phyloP scores from a whole-genome alignment of 2,797 vertebrate species.

The Dromococcyx pavoninus region DNA sequence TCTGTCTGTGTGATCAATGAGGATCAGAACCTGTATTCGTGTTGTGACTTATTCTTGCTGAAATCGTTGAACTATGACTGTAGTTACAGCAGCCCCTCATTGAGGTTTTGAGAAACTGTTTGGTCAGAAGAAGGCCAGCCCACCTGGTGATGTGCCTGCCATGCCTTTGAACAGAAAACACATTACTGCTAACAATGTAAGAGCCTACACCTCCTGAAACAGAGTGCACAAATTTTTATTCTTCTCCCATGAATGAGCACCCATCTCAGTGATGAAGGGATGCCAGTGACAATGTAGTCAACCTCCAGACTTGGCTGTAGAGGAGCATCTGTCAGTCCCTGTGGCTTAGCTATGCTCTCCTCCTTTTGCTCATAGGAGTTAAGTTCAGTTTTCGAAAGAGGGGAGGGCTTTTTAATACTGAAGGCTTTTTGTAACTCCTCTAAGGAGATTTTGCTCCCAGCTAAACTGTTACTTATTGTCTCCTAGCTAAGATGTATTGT shows the following conservation, averaged over 20 bases:
- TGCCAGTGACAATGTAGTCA: accelerated
- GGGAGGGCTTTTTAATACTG: neutral
- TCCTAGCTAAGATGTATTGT: neutral
- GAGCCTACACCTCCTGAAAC: neutral
- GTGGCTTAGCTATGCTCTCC: neutral
- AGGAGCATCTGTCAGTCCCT: neutral
- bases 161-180: neutral
- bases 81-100: neutral
- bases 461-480: neutral
- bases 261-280: neutral
- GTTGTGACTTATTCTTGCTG: neutral
- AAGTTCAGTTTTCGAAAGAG: neutral
- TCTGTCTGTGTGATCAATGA: neutral
- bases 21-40: neutral
- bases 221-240: accelerated
- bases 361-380: neutral
- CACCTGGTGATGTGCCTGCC: neutral
- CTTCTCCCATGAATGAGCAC: neutral
- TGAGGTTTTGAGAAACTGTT: neutral
- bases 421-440: neutral
- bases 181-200: neutral
- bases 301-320: neutral
- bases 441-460: neutral
- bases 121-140: neutral
- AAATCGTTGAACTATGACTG: neutral